Conservation (phyloP, 2,888 invertebrate species). For the Euproctis similis region DNA sequence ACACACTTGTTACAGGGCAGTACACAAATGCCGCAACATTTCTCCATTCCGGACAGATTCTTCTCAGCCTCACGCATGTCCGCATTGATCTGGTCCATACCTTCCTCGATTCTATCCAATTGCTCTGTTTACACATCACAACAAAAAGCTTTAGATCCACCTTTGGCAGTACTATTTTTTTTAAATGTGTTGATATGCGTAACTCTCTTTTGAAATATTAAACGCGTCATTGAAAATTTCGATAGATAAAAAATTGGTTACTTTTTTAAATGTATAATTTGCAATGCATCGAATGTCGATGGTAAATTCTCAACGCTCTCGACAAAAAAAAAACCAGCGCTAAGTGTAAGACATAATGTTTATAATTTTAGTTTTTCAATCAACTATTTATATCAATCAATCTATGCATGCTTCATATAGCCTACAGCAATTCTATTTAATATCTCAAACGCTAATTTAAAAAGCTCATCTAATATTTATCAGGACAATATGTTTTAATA, state of each 20-base stretch:
- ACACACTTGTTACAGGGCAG: constrained; percentile 98
- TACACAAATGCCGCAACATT: constrained; percentile 99
- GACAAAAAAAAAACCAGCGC: constrained; percentile 65
- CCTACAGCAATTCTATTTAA: constrained; percentile 43
- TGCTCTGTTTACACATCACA: constrained; percentile 86
- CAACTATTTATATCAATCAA: constrained; percentile 39
- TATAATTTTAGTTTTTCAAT: constrained; percentile 28
- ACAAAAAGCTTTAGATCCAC: constrained; percentile 46
- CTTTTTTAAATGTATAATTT: constrained; percentile 22
- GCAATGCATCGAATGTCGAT: constrained; percentile 19
- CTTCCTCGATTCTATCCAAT: constrained; percentile 99
- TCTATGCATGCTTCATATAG: constrained; percentile 46
- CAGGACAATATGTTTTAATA: constrained; percentile 15
- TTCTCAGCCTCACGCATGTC: constrained; percentile 99
- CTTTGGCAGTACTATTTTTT: constrained; percentile 28
- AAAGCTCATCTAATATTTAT: constrained; percentile 42
- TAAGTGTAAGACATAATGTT: constrained; percentile 62
- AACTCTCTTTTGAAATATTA: constrained; percentile 25
- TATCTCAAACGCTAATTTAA: constrained; percentile 31
- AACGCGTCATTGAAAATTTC: constrained; percentile 25
- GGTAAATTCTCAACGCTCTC: constrained; percentile 77
- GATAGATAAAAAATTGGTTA: constrained; percentile 13
- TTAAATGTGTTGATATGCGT: constrained; percentile 54
- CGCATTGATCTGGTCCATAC: constrained; percentile 99
- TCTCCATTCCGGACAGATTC: constrained; percentile 99